Evolutionary conservation across 2,888 invertebrate species (phyloP).

Genomic region (Epistrophella euchroma): DNA sequence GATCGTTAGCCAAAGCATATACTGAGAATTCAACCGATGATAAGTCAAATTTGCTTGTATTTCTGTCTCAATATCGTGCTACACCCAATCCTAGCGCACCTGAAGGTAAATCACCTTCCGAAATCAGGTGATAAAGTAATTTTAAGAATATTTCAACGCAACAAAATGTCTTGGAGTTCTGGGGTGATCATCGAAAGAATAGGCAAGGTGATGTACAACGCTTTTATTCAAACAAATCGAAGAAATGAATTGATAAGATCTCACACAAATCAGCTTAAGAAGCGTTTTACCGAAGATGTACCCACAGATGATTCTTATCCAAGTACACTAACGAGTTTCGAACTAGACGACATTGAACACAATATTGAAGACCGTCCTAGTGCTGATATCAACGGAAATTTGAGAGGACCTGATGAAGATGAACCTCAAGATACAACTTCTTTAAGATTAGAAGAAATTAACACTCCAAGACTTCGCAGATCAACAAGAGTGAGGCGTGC

Average conservation of each 20-base stretch:
- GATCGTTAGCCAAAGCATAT: too few species aligned
- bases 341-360: too few species aligned
- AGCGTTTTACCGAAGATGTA: background rate
- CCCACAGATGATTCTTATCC: too few species aligned
- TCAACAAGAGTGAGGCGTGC: too few species aligned
- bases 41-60: background rate
- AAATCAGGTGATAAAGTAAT: background rate
- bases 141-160: background rate
- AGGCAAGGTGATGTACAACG: background rate
- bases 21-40: too few species aligned
- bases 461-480: too few species aligned
- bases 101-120: conserved; percentile 13
- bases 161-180: background rate
- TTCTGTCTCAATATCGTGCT: background rate
- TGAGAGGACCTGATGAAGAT: too few species aligned
- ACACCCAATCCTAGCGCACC: background rate
- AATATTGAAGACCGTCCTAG: too few species aligned
- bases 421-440: too few species aligned
- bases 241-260: background rate
- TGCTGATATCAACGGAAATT: too few species aligned
- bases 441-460: too few species aligned
- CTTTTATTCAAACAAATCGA: background rate
- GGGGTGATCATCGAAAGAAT: background rate
- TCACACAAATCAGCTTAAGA: background rate
- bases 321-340: too few species aligned